A percentile compares a stretch with the other conserved stretches of the same genome.
phyloP scores from a whole-genome alignment of 2,797 vertebrate genomes.

The Sebastes oblongus region DNA sequence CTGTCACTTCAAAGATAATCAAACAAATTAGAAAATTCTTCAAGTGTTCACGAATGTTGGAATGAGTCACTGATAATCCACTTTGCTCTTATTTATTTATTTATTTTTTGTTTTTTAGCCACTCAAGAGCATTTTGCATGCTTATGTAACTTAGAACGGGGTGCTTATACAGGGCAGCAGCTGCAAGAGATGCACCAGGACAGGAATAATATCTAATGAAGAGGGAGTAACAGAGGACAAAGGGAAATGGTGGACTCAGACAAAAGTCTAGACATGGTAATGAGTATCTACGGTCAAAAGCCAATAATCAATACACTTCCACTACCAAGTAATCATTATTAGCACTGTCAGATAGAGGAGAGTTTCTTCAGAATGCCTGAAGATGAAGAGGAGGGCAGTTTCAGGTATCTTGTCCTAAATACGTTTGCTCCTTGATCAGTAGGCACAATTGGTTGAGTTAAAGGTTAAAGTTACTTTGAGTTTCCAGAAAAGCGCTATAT shows the following conservation, averaged over 20 bases:
- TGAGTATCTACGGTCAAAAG: constrained; percentile 37
- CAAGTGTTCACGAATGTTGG: constrained; percentile 69
- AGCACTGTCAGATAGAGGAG: constrained; percentile 18
- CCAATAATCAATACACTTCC: constrained; percentile 52
- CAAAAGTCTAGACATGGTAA: constrained; percentile 64
- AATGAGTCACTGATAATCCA: constrained; percentile 72
- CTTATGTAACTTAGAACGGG: constrained; percentile 42
- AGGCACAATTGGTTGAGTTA: neutral
- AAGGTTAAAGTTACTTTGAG: rapidly evolving
- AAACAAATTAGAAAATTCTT: constrained; percentile 75
- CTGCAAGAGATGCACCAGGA: constrained; percentile 20
- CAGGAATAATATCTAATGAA: constrained; percentile 17
- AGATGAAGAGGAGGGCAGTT: neutral
- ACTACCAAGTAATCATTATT: constrained; percentile 36
- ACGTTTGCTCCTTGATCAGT: neutral
- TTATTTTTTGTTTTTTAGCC: constrained; percentile 43
- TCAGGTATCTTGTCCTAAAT: neutral
- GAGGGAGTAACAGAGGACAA: constrained; percentile 10
- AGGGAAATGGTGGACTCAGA: constrained; percentile 15
- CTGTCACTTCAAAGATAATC: constrained; percentile 79
- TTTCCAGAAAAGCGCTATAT: too few species aligned
- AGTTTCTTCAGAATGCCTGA: neutral
- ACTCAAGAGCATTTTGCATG: constrained; percentile 54
- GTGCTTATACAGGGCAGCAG: constrained; percentile 18
- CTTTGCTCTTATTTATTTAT: constrained; percentile 61